phyloP scores from a whole-genome alignment of 2,113 vertebrate genomes.

The Dasypus novemcinctus region DNA sequence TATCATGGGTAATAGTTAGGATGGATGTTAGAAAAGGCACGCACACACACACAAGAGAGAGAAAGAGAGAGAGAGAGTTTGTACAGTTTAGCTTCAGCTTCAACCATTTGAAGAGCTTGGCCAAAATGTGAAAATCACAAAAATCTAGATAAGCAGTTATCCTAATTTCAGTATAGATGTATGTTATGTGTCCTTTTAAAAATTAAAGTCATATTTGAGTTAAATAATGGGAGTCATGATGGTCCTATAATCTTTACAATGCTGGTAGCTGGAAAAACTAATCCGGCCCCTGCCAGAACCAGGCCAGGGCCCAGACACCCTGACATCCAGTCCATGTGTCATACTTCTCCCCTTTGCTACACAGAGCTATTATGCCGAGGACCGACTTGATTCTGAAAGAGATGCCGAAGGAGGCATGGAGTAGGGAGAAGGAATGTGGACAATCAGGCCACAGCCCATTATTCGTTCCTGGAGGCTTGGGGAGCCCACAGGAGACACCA shows the following conservation, averaged over 20 bases:
- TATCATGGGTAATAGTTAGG: neutral
- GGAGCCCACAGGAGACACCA: neutral
- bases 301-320: neutral
- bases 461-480: neutral
- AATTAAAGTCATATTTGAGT: neutral
- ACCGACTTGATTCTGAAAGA: neutral
- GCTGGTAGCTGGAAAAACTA: neutral
- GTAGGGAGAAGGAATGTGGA: neutral
- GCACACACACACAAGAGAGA: too few relatives aligned
- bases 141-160: neutral
- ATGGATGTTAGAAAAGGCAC: neutral
- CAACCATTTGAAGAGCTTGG: neutral
- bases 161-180: neutral
- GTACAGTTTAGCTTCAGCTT: neutral
- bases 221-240: neutral
- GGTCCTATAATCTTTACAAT: neutral
- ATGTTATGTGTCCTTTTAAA: neutral
- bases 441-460: rapidly evolving
- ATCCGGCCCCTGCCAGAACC: neutral
- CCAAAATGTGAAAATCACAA: neutral
- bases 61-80: neutral
- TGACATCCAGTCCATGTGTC: neutral
- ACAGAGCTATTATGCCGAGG: neutral
- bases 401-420: neutral
- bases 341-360: neutral